These are phyloP conservation scores for Dendrolimus houi DNA, from an alignment of 2,888 invertebrate species.

Conservation along the genomic window DNA sequence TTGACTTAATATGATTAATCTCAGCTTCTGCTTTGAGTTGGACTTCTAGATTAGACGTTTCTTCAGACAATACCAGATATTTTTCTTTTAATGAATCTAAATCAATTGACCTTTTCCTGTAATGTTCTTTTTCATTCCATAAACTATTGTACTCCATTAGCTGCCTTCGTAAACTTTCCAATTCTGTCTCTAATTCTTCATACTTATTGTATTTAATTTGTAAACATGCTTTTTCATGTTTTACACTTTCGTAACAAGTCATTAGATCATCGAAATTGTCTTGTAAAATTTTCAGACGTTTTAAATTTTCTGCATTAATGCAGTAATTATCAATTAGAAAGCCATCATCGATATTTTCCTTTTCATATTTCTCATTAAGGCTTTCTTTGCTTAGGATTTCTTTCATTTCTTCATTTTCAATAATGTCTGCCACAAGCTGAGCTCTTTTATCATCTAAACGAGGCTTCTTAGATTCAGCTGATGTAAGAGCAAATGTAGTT, in stretches of 20 bases:
- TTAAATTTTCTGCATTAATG: constrained; percentile 49
- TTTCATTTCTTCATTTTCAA: constrained; percentile 61
- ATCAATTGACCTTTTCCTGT: constrained; percentile 48
- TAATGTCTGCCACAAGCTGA: constrained; percentile 61
- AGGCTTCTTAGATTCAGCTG: constrained; percentile 28
- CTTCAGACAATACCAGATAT: constrained; percentile 50
- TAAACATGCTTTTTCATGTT: constrained; percentile 48
- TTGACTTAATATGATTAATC: constrained; percentile 51
- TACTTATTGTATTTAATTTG: constrained; percentile 41
- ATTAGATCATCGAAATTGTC: constrained; percentile 53
- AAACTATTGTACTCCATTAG: constrained; percentile 50
- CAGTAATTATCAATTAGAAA: constrained; percentile 28
- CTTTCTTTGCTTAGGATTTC: constrained; percentile 50
- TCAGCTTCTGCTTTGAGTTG: constrained; percentile 55
- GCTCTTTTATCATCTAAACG: constrained; percentile 48
- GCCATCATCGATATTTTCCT: constrained; percentile 25
- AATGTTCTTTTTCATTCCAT: constrained; percentile 64
- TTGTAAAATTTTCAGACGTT: constrained; percentile 54
- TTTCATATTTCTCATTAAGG: constrained; percentile 17
- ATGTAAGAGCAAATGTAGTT: constrained; percentile 37
- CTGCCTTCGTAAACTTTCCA: constrained; percentile 36
- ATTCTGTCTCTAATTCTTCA: constrained; percentile 48
- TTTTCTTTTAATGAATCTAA: constrained; percentile 56
- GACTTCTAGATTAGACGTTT: constrained; percentile 52
- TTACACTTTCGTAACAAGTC: constrained; percentile 50